Conservation (phyloP, 2,113 vertebrate genomes). For the Labrus mixtus region DNA sequence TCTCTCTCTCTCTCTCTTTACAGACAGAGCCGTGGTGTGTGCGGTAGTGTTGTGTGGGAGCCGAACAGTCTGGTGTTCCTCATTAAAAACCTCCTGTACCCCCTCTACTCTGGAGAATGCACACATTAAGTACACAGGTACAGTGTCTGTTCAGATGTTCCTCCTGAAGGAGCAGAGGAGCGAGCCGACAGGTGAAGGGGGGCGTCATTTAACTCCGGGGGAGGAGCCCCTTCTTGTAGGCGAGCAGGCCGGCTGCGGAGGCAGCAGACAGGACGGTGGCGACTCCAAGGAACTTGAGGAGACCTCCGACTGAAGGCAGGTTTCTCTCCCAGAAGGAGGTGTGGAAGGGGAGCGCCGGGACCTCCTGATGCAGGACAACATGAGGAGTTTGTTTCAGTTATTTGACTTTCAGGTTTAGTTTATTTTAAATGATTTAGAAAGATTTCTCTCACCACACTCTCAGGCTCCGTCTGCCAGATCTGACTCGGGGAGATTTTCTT, state of each 20-base stretch:
- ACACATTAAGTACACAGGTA: not conserved
- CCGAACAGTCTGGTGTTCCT: slow-evolving; percentile 42
- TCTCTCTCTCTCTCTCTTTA: not conserved
- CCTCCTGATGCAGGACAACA: slow-evolving; percentile 83
- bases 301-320: slow-evolving; percentile 90
- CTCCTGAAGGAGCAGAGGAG: slow-evolving; percentile 18
- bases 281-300: slow-evolving; percentile 88
- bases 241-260: slow-evolving; percentile 80
- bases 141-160: slow-evolving; percentile 27
- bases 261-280: slow-evolving; percentile 84
- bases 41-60: slow-evolving; percentile 17
- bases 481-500: slow-evolving; percentile 89
- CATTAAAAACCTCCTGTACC: not conserved
- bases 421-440: not conserved
- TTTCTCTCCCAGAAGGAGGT: slow-evolving; percentile 94
- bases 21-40: not conserved
- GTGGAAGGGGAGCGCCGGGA: slow-evolving; percentile 87
- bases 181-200: not conserved
- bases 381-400: not conserved
- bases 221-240: slow-evolving; percentile 88
- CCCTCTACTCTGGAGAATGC: not conserved
- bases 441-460: slow-evolving; percentile 81
- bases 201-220: slow-evolving; percentile 64
- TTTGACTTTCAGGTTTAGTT: not conserved
- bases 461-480: slow-evolving; percentile 91